A percentile compares a stretch with the other conserved stretches of the same genome.
Evolutionary conservation across 2,113 vertebrate genomes (phyloP).

Genomic region (Lepisosteus oculatus): DNA sequence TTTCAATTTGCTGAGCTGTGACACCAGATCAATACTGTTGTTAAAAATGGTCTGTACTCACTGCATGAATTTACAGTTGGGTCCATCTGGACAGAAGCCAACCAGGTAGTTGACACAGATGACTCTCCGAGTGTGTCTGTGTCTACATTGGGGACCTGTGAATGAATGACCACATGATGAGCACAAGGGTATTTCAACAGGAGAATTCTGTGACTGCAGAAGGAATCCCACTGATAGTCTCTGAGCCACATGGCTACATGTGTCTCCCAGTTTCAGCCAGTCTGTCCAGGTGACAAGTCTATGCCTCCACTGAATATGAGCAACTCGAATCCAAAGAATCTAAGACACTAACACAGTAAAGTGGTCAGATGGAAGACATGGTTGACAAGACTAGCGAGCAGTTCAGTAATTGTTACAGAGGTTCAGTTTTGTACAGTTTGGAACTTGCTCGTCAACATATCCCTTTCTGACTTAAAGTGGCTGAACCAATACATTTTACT

Average conservation of each 20-base stretch:
- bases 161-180: not conserved
- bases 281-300: no score
- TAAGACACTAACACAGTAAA: not conserved
- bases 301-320: no score
- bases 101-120: conserved; percentile 98
- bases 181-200: not conserved
- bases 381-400: not conserved
- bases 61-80: conserved; percentile 99
- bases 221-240: no score
- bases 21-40: no score
- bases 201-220: not conserved
- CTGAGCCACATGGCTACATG: no score
- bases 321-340: no score
- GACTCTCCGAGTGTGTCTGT: conserved; percentile 92
- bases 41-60: conserved; percentile 60
- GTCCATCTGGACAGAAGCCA: conserved; percentile 96
- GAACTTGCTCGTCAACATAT: no score
- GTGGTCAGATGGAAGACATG: not conserved
- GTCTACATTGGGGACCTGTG: conserved; percentile 91
- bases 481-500: no score
- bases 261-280: no score
- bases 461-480: no score
- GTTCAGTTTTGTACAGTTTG: no score
- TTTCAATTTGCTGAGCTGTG: no score
- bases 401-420: not conserved